Percentiles rank a stretch among this genome's conserved stretches.
These are phyloP conservation scores for Meteorus sp. DNA, from an alignment of 1,140 invertebrate species.

Conservation along the genomic window DNA sequence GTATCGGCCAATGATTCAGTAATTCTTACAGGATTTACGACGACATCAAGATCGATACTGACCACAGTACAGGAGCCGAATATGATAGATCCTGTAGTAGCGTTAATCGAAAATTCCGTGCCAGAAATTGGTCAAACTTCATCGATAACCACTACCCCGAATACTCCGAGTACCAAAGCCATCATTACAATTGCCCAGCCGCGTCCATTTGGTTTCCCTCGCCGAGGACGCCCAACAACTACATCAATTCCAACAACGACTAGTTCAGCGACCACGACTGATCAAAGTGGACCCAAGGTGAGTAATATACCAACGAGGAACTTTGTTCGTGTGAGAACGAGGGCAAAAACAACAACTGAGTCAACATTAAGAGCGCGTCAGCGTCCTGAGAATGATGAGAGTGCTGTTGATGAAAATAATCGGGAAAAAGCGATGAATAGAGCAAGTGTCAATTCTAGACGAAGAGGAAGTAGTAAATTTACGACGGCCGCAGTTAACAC, in stretches of 20 bases:
- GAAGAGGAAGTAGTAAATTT: conserved; percentile 46
- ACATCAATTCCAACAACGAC: conserved; percentile 45
- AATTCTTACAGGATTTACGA: too few relatives aligned
- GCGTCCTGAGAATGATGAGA: too few relatives aligned
- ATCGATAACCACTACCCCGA: too few relatives aligned
- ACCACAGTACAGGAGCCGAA: too few relatives aligned
- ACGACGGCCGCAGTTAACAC: conserved; percentile 29
- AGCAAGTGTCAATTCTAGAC: conserved; percentile 32
- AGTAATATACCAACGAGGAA: conserved; percentile 53
- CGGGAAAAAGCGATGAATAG: conserved; percentile 29
- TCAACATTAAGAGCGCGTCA: too few relatives aligned
- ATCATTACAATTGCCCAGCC: conserved; percentile 36
- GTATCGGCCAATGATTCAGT: too few relatives aligned
- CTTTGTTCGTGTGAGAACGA: conserved; percentile 45
- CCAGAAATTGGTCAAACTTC: too few relatives aligned
- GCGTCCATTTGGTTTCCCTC: conserved; percentile 20
- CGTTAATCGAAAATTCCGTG: too few relatives aligned
- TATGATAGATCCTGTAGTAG: too few relatives aligned
- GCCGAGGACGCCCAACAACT: conserved; percentile 40
- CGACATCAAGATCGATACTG: too few relatives aligned
- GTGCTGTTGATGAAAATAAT: too few relatives aligned
- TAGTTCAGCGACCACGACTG: conserved; percentile 39
- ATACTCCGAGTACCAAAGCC: conserved; percentile 39
- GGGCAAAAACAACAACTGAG: conserved; percentile 33
- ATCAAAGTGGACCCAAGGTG: conserved; percentile 51